Percentiles rank a stretch among this genome's conserved stretches.
Evolutionary conservation across 2,888 invertebrate genomes (phyloP).

Genomic region (Nomada goodeniana): DNA sequence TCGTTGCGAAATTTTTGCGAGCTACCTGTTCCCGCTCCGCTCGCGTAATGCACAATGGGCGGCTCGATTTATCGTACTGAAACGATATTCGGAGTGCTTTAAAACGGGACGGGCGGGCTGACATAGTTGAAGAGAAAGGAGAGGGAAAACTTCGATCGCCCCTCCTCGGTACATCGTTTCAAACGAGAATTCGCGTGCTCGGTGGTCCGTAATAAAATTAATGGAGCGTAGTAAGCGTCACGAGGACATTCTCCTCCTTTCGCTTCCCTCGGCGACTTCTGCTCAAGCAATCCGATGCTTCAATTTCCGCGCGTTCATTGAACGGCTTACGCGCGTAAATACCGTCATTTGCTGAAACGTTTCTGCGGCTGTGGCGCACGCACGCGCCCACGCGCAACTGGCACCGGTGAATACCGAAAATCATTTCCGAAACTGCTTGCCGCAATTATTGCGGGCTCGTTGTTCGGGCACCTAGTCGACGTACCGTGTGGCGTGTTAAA

Average conservation of each 20-base stretch:
- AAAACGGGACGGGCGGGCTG: background rate
- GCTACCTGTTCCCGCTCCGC: conserved; percentile 16
- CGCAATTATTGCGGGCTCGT: too few relatives aligned
- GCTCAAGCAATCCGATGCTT: conserved; percentile 76
- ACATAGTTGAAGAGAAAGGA: background rate
- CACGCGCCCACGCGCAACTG: background rate
- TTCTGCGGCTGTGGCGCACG: background rate
- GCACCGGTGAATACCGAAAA: background rate
- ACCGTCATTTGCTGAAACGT: background rate
- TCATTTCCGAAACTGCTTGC: conserved; percentile 8
- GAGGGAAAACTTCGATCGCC: conserved; percentile 29
- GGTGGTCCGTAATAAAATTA: conserved; percentile 79
- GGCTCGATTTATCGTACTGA: conserved; percentile 23
- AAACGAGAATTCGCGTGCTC: conserved; percentile 68
- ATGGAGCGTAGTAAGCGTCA: conserved; percentile 77
- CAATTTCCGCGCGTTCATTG: conserved; percentile 64
- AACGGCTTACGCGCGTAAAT: conserved; percentile 17
- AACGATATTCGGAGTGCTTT: conserved; percentile 2
- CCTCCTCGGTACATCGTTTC: conserved; percentile 56
- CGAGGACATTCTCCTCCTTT: conserved; percentile 75
- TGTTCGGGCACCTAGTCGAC: too few relatives aligned
- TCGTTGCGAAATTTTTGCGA: conserved; percentile 39
- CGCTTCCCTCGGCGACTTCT: conserved; percentile 73
- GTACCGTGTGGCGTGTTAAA: too few relatives aligned
- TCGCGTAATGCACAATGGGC: conserved; percentile 23